Evolutionary conservation across 2,888 invertebrate species (phyloP).

Genomic region (Rhimphoctona megacephalus): DNA sequence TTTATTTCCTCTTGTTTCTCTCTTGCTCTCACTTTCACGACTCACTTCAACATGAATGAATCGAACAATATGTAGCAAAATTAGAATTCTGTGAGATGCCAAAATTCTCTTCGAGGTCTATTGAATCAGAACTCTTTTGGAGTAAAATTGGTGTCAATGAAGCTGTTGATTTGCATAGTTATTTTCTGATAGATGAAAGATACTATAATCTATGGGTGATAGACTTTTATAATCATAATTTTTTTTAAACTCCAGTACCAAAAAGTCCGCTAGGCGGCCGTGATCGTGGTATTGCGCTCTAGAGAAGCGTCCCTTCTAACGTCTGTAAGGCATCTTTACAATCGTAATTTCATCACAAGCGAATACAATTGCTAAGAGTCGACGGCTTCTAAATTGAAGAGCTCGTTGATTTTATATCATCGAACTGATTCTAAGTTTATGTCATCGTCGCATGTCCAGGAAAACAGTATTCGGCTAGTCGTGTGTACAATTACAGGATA

Average conservation of each 20-base stretch:
- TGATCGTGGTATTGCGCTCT: background rate
- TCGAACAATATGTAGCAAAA: background rate
- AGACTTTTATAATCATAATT: background rate
- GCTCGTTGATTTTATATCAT: background rate
- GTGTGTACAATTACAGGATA: conserved; percentile 26
- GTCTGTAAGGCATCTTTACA: background rate
- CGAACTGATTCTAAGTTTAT: conserved; percentile 4
- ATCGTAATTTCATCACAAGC: background rate
- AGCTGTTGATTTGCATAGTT: background rate
- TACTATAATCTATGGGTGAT: background rate
- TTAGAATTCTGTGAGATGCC: background rate
- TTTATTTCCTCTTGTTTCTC: background rate
- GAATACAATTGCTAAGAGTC: background rate
- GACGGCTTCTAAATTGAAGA: background rate
- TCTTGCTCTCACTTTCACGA: background rate
- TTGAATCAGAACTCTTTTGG: background rate
- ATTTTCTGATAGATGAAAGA: background rate
- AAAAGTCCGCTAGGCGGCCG: background rate
- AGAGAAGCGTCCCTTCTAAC: background rate
- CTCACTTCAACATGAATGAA: background rate
- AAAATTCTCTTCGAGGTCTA: background rate
- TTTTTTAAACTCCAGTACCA: background rate
- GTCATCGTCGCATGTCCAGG: background rate
- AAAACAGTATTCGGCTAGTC: background rate
- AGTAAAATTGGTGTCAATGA: background rate